Conservation (phyloP, 2,888 invertebrate species). For the Drymonia ruficornis region DNA sequence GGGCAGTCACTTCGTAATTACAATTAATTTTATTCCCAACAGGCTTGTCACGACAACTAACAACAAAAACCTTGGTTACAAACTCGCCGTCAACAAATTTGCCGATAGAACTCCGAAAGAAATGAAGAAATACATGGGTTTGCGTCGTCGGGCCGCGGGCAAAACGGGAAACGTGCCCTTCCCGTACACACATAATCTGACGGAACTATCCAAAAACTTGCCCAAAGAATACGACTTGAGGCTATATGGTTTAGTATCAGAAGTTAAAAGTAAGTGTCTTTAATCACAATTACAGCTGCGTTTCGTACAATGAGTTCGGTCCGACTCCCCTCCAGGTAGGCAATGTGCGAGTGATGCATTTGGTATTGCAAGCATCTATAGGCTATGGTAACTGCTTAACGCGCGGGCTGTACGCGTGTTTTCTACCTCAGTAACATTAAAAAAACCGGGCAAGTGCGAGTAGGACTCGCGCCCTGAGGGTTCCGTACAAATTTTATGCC, state of each 20-base stretch:
- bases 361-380: no score
- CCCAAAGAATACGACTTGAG: constrained; percentile 62
- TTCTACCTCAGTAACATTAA: no score
- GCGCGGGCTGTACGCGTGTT: no score
- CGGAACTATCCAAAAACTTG: constrained; percentile 36
- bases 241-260: constrained; percentile 54
- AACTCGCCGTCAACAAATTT: constrained; percentile 62
- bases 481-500: no score
- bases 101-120: constrained; percentile 64
- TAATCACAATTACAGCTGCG: no score
- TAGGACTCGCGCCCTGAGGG: no score
- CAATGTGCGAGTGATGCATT: no score
- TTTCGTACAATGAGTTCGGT: no score
- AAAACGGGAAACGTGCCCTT: constrained; percentile 57
- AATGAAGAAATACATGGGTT: constrained; percentile 51
- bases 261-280: constrained; percentile 55
- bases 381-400: no score
- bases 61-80: constrained; percentile 56
- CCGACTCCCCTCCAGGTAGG: no score
- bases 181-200: constrained; percentile 53
- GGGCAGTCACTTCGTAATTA: no score
- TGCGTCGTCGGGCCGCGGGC: constrained; percentile 45
- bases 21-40: not conserved
- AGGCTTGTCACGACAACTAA: constrained; percentile 41
- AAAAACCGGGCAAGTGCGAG: no score